These are phyloP conservation scores for Melangyna quadrimaculata DNA, from an alignment of 2,888 invertebrate species.

Conservation along the genomic window DNA sequence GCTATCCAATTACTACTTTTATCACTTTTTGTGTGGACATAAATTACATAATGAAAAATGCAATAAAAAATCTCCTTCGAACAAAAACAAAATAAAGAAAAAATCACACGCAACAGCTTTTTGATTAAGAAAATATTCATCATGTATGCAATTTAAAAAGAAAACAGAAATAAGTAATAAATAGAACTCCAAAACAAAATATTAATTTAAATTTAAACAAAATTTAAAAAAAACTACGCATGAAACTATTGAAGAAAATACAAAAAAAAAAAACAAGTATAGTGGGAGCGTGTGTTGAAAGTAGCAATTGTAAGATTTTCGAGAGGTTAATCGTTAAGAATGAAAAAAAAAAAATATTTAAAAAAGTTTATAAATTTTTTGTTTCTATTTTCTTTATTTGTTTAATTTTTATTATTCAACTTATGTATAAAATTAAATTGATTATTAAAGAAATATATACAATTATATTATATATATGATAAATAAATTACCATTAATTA, in stretches of 20 bases:
- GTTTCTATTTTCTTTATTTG: slow-evolving; percentile 51
- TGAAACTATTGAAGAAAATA: slow-evolving; percentile 47
- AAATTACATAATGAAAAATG: slow-evolving; percentile 71
- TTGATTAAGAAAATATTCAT: slow-evolving; percentile 60
- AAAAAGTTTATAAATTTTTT: slow-evolving; percentile 57
- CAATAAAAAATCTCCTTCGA: slow-evolving; percentile 45
- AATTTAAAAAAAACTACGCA: slow-evolving; percentile 37
- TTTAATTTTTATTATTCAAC: slow-evolving; percentile 67
- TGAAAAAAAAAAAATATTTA: slow-evolving; percentile 55
- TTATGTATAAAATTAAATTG: slow-evolving; percentile 69
- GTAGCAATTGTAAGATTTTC: slow-evolving; percentile 71
- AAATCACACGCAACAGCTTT: slow-evolving; percentile 45
- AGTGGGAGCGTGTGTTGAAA: slow-evolving; percentile 54
- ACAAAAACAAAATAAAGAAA: slow-evolving; percentile 41
- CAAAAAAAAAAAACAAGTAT: slow-evolving; percentile 4
- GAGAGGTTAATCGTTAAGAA: slow-evolving; percentile 64
- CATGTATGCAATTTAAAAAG: slow-evolving; percentile 33
- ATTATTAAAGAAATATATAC: slow-evolving; percentile 60
- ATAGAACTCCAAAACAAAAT: slow-evolving; percentile 34
- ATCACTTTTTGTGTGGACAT: slow-evolving; percentile 72
- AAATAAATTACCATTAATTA: slow-evolving; percentile 70
- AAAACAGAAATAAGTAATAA: slow-evolving; percentile 19
- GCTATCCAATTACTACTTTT: slow-evolving; percentile 49
- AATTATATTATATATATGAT: slow-evolving; percentile 68
- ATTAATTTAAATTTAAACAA: slow-evolving; percentile 34